Evolutionary conservation across 2,113 vertebrate genomes (phyloP), one percentile per base, ranked within the genome.

Genomic region (Macheiramphus alcinus): DNA sequence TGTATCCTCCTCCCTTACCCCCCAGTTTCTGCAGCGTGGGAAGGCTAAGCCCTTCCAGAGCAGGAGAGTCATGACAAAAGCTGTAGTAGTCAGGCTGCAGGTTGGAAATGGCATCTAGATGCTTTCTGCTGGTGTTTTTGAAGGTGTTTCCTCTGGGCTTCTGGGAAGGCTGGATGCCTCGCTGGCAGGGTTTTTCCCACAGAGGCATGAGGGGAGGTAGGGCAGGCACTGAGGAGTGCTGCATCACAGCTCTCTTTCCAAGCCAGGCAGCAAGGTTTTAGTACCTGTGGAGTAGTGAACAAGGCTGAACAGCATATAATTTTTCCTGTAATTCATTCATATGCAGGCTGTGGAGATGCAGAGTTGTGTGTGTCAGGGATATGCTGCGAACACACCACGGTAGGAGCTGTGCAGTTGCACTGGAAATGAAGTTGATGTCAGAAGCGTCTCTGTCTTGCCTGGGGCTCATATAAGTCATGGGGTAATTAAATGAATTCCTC

Each of bases 251-350:
- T 91, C 47, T 56, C n/a, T 58, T 86, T 91, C 21, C 43, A 53
- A 71, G 62, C 26, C 1, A 3, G 55, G 27, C 25, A 43, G 75
- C 22, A 65, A 92, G 26, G 55, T 53, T 85, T 90, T 73, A 53
- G 42, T 74, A 75, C 14, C 70, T 55, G 38, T 71, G 47, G 36
- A 89, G 34, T 20, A 66, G 73, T 34, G 45, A 93, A 73, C 16
- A 80, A 70, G 80, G 40, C n/a, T 53, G 40, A 94, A 22, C 27
- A 83, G 58, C 11, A 16, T 55, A 10, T 56, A 31, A 48, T 90
- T 90, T 88, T 92, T 70, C 18, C 67, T 86, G 58, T 82, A 86
- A 62, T 86, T 90, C 62, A 62, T 83, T 83, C 45, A 53, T 40
- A 45, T 31, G 11, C 53, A 61, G 58, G 17, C 66, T 0, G 0